Evolutionary conservation across 2,113 vertebrate genomes (phyloP), one percentile per base, ranked within the genome.

Genomic region (Oophaga pumilio): DNA sequence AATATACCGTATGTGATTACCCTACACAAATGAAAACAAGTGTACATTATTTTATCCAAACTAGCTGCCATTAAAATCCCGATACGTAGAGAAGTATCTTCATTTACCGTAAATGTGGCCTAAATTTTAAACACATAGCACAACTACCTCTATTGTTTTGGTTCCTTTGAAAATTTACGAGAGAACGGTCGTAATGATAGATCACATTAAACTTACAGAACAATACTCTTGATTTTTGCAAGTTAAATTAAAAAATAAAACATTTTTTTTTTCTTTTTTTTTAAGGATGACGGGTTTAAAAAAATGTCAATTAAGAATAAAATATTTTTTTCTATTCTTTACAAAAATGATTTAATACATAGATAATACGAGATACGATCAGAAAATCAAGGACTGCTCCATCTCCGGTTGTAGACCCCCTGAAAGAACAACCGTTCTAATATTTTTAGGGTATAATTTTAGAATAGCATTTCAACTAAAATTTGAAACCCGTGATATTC

Each of bases 131-230:
- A 76, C 49, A 77, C 57, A 57, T 24, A 56, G 28, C n/a, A 26
- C 80, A 88, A 88, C 87, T 84, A 88, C 43, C 87, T 88, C 87
- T 88, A 84, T 88, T 88, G 87, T 88, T 76, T 77, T 77, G 57
- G 14, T 43, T 84, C 73, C 71, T 77, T 76, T 52, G 78, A 68
- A 82, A 87, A 82, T 74, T 28, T 64, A 76, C 52, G 4, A 76
- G 52, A 20, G 71, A 83, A 53, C 50, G 43, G 86, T 66, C 80
- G 64, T 88, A 76, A 88, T 88, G 87, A 84, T 43, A 88, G 71
- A 77, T 88, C 59, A 84, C 71, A 74, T 50, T 83, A 84, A 56
- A 66, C 56, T 68, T 24, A 53, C 57, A 5, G 26, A 88, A 88
- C 87, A 88, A 88, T 88, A 33, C 81, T 77, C 87, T 84, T 88